Conservation (phyloP, 1,140 invertebrate species). For the Drosophila hydei region DNA sequence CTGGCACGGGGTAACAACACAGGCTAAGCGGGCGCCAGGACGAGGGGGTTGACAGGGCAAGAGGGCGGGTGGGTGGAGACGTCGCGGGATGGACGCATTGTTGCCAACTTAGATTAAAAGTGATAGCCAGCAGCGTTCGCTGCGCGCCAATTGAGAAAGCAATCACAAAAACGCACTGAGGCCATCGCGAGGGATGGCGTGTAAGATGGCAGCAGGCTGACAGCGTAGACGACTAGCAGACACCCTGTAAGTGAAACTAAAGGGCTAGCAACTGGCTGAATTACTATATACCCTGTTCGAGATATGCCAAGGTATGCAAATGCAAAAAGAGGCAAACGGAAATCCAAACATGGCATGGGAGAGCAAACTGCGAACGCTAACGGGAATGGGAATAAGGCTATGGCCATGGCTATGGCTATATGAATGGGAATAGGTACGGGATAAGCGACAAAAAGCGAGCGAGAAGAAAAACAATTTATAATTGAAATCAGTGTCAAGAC, state of each 20-base stretch:
- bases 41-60: neutral
- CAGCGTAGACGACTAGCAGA: slow-evolving; percentile 12
- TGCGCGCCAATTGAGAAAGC: slow-evolving; percentile 68
- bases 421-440: neutral
- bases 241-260: slow-evolving; percentile 5
- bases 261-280: neutral
- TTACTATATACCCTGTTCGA: neutral
- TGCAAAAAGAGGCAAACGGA: neutral
- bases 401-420: neutral
- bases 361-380: neutral
- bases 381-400: neutral
- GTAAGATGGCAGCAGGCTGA: too few relatives aligned
- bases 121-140: slow-evolving; percentile 62
- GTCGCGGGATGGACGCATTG: slow-evolving; percentile 40
- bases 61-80: neutral
- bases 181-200: slow-evolving; percentile 27
- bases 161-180: slow-evolving; percentile 55
- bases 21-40: too few relatives aligned
- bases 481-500: slow-evolving; percentile 79
- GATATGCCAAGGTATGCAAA: neutral
- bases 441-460: slow-evolving; percentile 26
- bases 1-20: neutral
- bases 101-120: slow-evolving; percentile 73
- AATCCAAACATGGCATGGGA: too few relatives aligned
- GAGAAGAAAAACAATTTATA: slow-evolving; percentile 68